Base-by-base conservation (phyloP, 2,113 vertebrate genomes). In the Thalassoma bifasciatum region DNA sequence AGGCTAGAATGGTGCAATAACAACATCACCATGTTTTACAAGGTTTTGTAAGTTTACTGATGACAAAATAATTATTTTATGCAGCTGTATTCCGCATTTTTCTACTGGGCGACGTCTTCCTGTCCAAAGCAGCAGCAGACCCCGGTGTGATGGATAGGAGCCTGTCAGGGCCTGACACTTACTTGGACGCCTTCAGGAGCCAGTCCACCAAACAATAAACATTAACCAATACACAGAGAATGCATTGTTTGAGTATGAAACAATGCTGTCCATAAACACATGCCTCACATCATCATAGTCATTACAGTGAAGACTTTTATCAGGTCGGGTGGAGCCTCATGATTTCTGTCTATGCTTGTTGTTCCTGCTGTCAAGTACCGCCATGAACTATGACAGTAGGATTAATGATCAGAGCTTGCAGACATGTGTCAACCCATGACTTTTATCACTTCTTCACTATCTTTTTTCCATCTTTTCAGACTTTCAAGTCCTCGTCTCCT, bases 401-500 rank as follows among this genome's bases (percentile, higher is more conserved):
- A 66, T 57, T 69, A 73, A 79, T 79, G 73, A 86, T 38, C 46
- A 49, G 73, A 63, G 44, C 44, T 69, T 44, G 52, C 26, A 86
- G 79, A 76, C 77, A 13, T 80, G 63, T 60, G 77, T 84, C 74
- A 66, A 52, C 47, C 52, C 53, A 66, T 81, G 66, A 79, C 66
- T 66, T 76, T 66, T 84, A 65, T 65, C 21, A 64, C 59, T 69
- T 52, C 12, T 50, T 78, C 40, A 54, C 1, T n/a, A 37, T 79
- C 38, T 19, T 53, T 73, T 78, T 76, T 73, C 58, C 54, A 52
- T 38, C 47, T 63, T 63, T 9, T 12, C 38, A 61, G 62, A 36
- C 78, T 89, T 87, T 88, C 52, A 90, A 75, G 81, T 82, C 40
- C 40, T 37, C 38, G 50, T 77, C 56, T 62, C 24, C 71, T 60